A percentile compares a stretch with the other conserved stretches of the same genome.
Conservation (phyloP, 92 coral and sea anemone genomes). For the Epizoanthus ramosus region DNA sequence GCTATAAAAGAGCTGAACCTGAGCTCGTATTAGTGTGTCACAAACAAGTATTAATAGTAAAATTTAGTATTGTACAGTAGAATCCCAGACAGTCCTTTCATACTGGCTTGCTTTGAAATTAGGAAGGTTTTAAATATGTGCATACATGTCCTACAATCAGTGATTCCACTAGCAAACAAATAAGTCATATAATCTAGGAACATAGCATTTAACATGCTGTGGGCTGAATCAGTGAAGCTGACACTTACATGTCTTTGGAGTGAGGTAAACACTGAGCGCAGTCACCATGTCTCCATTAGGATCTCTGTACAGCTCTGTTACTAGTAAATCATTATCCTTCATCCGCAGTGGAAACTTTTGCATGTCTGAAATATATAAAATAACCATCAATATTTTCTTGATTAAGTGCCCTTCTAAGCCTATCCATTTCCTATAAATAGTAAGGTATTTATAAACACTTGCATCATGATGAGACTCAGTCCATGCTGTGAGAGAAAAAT, state of each 20-base stretch:
- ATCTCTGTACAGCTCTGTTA: slow-evolving; percentile 93
- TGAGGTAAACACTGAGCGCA: slow-evolving; percentile 93
- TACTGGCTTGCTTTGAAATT: not conserved
- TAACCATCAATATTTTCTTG: not conserved
- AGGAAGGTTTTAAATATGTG: not conserved
- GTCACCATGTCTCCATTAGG: slow-evolving; percentile 97
- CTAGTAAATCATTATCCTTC: slow-evolving; percentile 96
- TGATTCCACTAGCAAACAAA: not conserved
- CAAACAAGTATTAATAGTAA: too few species aligned
- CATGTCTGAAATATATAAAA: slow-evolving; percentile 73
- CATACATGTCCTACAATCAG: not conserved
- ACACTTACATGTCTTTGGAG: slow-evolving; percentile 97
- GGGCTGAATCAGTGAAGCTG: not conserved
- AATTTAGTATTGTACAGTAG: too few species aligned
- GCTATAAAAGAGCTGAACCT: too few species aligned
- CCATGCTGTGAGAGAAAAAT: not conserved
- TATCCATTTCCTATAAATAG: too few species aligned
- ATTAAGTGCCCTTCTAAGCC: not conserved
- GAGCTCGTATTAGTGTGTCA: too few species aligned
- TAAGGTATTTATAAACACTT: not conserved
- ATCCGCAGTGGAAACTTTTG: slow-evolving; percentile 98
- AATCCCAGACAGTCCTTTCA: too few species aligned
- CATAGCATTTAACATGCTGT: not conserved
- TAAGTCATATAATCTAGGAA: not conserved
- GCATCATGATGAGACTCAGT: not conserved